phyloP scores from a whole-genome alignment of 1,140 invertebrate species.

The Halesus radiatus region DNA sequence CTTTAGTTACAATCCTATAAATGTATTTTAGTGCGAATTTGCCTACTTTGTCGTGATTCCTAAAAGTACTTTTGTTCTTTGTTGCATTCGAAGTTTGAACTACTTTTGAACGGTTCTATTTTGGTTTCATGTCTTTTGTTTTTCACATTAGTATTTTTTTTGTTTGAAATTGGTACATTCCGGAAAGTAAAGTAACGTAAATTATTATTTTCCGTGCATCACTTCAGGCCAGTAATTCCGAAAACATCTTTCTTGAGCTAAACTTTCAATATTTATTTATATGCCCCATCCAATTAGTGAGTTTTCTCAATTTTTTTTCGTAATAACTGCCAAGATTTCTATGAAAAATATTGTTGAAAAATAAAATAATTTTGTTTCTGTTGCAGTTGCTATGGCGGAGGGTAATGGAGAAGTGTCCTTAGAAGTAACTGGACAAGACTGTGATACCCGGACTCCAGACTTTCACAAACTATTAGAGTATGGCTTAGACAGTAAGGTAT shows the following conservation, averaged over 20 bases:
- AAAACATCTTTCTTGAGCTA: conserved; percentile 5
- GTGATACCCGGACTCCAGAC: conserved; percentile 87
- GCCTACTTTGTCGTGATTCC: conserved; percentile 31
- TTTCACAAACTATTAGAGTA: conserved; percentile 91
- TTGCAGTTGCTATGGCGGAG: conserved; percentile 81
- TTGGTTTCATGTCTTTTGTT: conserved; percentile 35
- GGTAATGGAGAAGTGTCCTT: conserved; percentile 90
- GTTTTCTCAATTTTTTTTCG: neutral
- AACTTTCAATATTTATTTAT: conserved; percentile 22
- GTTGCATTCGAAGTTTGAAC: conserved; percentile 45
- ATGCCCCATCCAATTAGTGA: conserved; percentile 36
- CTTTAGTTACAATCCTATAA: conserved; percentile 38
- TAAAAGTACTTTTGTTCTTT: conserved; percentile 21
- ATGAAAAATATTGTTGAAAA: neutral
- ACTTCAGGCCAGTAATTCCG: conserved; percentile 1
- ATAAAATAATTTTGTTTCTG: neutral
- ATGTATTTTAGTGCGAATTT: conserved; percentile 39
- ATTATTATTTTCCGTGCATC: conserved; percentile 30
- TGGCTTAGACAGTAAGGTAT: conserved; percentile 92
- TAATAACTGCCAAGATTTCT: neutral
- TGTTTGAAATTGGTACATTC: conserved; percentile 10
- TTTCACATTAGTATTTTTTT: conserved; percentile 40
- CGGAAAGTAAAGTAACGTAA: conserved; percentile 28
- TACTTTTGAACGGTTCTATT: conserved; percentile 26
- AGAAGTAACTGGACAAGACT: conserved; percentile 81